phyloP scores from a whole-genome alignment of 2,113 vertebrate species.

The Salvelinus sp. region DNA sequence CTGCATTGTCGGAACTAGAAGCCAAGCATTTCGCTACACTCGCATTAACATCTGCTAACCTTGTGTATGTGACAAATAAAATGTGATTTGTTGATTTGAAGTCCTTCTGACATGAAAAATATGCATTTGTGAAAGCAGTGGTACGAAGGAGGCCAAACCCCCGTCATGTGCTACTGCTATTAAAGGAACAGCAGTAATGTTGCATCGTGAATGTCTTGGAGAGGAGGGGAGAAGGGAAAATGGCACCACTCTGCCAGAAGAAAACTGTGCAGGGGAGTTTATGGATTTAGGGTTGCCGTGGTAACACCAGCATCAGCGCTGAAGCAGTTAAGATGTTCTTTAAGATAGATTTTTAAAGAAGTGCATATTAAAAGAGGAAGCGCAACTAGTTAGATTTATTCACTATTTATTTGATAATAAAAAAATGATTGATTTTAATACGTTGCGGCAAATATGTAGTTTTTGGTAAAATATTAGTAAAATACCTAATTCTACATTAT shows the following conservation, averaged over 20 bases:
- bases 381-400: background rate
- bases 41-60: no score
- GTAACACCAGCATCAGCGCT: constrained; percentile 42
- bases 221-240: constrained; percentile 19
- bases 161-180: background rate
- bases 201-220: constrained; percentile 9
- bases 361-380: constrained; percentile 24
- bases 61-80: no score
- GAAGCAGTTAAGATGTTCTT: constrained; percentile 24
- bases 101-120: background rate
- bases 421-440: no score
- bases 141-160: background rate
- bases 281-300: constrained; percentile 52
- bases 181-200: constrained; percentile 8
- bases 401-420: no score
- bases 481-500: no score
- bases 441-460: no score
- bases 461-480: no score
- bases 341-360: constrained; percentile 36
- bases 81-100: background rate
- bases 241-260: constrained; percentile 30
- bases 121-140: background rate
- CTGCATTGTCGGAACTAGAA: no score
- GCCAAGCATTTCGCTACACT: no score
- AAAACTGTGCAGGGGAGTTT: constrained; percentile 38